Evolutionary conservation across 2,113 vertebrate genomes (phyloP), one percentile per base, ranked within the genome.

Genomic region (Labeo catla): DNA sequence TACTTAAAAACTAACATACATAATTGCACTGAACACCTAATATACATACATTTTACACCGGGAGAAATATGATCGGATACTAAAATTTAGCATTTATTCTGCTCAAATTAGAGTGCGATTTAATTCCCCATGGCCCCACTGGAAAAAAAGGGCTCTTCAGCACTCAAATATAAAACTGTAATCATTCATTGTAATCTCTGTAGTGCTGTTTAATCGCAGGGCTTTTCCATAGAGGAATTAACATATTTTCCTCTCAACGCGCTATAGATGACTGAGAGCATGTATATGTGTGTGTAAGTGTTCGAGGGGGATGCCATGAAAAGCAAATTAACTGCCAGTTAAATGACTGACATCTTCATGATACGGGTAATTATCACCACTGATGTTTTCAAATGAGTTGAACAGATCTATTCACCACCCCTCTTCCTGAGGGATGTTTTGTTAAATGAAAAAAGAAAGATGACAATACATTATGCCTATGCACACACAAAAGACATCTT

Each of bases 161-260:
- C 82, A 84, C 91, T 88, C 88, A 88, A 91, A 63, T 90, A 87
- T 86, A 90, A 88, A 91, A 87, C 90, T 89, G 91, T 91, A 92
- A 93, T 92, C 86, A 81, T 90, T 93, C 83, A 87, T 90, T 92
- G 85, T 91, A 93, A 93, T 94, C 92, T 92, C 89, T 90, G 85
- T 86, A 81, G 81, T 65, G 88, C 89, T 89, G 63, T 89, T 90
- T 93, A 92, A 93, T 92, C 90, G 91, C 81, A 65, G 50, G 59
- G 90, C 88, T 92, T 92, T 91, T 86, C 90, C 66, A 43, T 52
- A 87, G 84, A 87, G 76, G 91, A 92, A 91, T 91, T 88, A 92
- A 87, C 90, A 86, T 73, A 78, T 92, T 91, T 82, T 86, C 50
- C 86, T 93, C 90, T 89, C 89, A 91, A 89, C 49, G 84, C 89